Evolutionary conservation across 1,140 invertebrate species (phyloP), one percentile per base, ranked within the genome.

Genomic region (Nebria ingens): DNA sequence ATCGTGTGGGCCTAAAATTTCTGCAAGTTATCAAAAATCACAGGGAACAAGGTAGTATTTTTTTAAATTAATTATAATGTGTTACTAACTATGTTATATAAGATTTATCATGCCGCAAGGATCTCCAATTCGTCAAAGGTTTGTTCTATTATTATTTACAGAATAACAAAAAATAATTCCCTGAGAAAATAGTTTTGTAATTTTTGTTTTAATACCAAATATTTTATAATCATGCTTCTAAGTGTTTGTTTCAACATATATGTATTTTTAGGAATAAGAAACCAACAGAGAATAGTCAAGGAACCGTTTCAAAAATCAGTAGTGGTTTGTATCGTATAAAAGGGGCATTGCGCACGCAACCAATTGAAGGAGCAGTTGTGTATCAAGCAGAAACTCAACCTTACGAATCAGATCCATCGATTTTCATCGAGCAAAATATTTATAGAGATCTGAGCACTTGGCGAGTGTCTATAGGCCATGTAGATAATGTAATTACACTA

Each of bases 401-500:
- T 52, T 45, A 45, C 21, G 56, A 64, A 25, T 54, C 60, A 12
- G 64, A 68, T 56, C 42, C 61, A 15, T n/a, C 52, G 11, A 17
- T 59, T 11, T 55, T 61, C 53, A 21, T 62, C 15, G 38, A 51
- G 12, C 19, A 51, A 51, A 69, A 56, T 21, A 68, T 72, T 22
- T 67, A 64, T 23, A 74, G 82, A 56, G 84, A 88, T 67, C 67
- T 89, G 9, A 86, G 79, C 59, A 76, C 81, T 0, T 89, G 85
- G 85, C 67, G 81, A 57, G 77, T 88, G 0, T 79, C 78, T 6
- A 81, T 89, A 4, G 17, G 6, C 17, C 40, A 45, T 11, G 40
- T 45, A 45, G 40, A 45, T 12, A 9, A 45, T 4, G 40, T 45
- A 45, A 45, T n/a, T 34, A 34, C 25, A 34, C 25, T 15, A 34